Evolutionary conservation across 23 tunicate species (phyloP).

Genomic region (Ciona savignyi): DNA sequence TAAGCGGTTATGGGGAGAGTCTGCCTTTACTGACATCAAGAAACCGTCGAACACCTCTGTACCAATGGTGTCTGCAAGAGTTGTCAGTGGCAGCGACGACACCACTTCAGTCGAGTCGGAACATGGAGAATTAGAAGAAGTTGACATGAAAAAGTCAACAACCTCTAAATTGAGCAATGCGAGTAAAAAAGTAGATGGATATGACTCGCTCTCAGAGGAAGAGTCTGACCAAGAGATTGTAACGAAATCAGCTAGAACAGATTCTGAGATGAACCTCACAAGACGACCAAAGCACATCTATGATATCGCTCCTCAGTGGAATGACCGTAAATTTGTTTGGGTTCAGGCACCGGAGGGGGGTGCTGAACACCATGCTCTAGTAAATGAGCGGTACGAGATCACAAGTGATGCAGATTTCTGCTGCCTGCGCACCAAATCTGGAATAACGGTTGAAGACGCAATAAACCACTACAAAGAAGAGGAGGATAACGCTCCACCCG

Average conservation of each 20-base stretch:
- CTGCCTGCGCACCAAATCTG: slow-evolving; percentile 6
- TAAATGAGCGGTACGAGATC: slow-evolving; percentile 40
- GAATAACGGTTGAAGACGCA: background rate
- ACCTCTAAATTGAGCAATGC: background rate
- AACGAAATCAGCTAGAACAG: slow-evolving; percentile 49
- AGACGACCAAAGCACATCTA: slow-evolving; percentile 42
- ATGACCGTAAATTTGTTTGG: slow-evolving; percentile 50
- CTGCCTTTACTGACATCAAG: too few species aligned
- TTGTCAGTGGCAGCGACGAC: slow-evolving; percentile 6
- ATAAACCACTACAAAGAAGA: slow-evolving; percentile 18
- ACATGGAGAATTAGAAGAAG: background rate
- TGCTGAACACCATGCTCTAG: slow-evolving; percentile 31
- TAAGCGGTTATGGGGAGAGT: background rate
- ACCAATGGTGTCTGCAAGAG: slow-evolving; percentile 35
- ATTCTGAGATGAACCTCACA: slow-evolving; percentile 44
- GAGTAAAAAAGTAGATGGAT: background rate
- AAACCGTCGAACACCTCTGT: background rate
- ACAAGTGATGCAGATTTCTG: slow-evolving; percentile 13
- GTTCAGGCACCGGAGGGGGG: slow-evolving; percentile 58
- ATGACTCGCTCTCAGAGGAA: slow-evolving; percentile 73
- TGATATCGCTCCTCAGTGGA: slow-evolving; percentile 74
- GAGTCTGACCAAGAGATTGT: slow-evolving; percentile 72
- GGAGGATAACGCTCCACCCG: slow-evolving; percentile 38
- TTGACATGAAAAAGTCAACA: background rate
- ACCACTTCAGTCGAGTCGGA: background rate